Percentiles rank a stretch among this genome's conserved stretches.
These are phyloP conservation scores for Stomorhina lunata DNA, from an alignment of 2,888 invertebrate genomes.

Conservation along the genomic window DNA sequence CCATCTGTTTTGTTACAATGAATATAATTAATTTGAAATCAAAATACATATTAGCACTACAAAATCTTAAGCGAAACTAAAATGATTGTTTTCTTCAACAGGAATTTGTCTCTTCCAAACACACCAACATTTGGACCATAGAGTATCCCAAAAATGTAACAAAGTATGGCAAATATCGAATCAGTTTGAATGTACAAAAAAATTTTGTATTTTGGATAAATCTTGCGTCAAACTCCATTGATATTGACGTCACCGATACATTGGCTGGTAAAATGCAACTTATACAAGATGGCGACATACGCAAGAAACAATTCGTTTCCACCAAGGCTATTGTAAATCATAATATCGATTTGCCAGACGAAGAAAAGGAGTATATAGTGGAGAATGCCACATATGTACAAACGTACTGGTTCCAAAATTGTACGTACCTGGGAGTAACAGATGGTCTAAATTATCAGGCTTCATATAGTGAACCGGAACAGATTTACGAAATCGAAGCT, in stretches of 20 bases:
- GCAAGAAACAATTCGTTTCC: conserved; percentile 83
- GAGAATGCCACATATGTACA: conserved; percentile 82
- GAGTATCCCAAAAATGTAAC: conserved; percentile 81
- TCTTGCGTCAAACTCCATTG: conserved; percentile 77
- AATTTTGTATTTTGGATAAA: conserved; percentile 74
- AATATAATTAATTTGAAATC: no score
- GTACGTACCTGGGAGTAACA: conserved; percentile 85
- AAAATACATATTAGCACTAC: no score
- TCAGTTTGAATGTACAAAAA: conserved; percentile 81
- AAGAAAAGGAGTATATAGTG: conserved; percentile 83
- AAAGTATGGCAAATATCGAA: conserved; percentile 82
- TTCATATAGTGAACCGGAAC: conserved; percentile 84
- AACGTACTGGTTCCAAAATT: conserved; percentile 91
- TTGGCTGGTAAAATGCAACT: conserved; percentile 85
- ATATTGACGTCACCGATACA: conserved; percentile 82
- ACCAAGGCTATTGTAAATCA: conserved; percentile 83
- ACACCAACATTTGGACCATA: conserved; percentile 84
- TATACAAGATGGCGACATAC: conserved; percentile 83
- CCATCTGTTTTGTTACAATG: no score
- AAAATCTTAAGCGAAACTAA: no score
- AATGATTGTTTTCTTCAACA: conserved; percentile 68
- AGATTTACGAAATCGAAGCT: conserved; percentile 84
- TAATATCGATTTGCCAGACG: conserved; percentile 82
- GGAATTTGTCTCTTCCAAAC: conserved; percentile 79
- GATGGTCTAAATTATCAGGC: conserved; percentile 83